A percentile compares a stretch with the other conserved stretches of the same genome.
phyloP scores from a whole-genome alignment of 2,888 invertebrate species.

The Hirtodrosophila trivittata region DNA sequence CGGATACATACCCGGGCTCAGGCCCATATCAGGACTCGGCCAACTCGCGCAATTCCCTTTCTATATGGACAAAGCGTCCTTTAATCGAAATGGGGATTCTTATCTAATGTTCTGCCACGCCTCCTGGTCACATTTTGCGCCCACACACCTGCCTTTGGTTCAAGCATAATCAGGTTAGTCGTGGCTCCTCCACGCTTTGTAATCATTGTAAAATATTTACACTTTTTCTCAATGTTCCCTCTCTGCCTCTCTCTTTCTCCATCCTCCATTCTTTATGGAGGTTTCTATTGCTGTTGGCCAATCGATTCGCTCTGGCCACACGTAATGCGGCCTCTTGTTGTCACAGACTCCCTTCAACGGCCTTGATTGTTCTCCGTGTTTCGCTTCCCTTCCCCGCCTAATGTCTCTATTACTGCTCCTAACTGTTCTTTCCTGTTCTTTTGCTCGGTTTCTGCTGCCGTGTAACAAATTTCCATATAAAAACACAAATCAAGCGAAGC shows the following conservation, averaged over 20 bases:
- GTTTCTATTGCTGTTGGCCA: conserved; percentile 34
- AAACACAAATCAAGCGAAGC: conserved; percentile 3
- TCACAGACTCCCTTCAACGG: conserved; percentile 48
- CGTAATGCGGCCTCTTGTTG: conserved; percentile 53
- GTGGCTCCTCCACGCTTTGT: conserved; percentile 49
- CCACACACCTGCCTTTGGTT: conserved; percentile 38
- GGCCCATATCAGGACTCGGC: too few species aligned
- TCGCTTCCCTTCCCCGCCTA: conserved; percentile 28
- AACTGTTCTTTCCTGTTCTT: background rate
- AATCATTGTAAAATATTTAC: conserved; percentile 38
- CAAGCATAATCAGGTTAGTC: conserved; percentile 55
- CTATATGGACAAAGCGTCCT: background rate
- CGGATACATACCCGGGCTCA: background rate
- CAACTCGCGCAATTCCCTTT: too few species aligned
- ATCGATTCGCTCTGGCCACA: conserved; percentile 69
- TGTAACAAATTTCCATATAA: conserved; percentile 49
- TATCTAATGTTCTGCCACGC: background rate
- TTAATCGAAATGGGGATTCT: background rate
- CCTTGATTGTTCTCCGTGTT: conserved; percentile 67
- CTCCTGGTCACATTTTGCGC: conserved; percentile 14
- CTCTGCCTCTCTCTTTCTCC: conserved; percentile 5
- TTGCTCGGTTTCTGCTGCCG: conserved; percentile 33
- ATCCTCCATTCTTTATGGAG: conserved; percentile 5
- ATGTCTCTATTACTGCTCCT: conserved; percentile 64
- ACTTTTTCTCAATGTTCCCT: conserved; percentile 2